Base-by-base conservation (phyloP, 2,797 vertebrate species). In the Argentina silus region DNA sequence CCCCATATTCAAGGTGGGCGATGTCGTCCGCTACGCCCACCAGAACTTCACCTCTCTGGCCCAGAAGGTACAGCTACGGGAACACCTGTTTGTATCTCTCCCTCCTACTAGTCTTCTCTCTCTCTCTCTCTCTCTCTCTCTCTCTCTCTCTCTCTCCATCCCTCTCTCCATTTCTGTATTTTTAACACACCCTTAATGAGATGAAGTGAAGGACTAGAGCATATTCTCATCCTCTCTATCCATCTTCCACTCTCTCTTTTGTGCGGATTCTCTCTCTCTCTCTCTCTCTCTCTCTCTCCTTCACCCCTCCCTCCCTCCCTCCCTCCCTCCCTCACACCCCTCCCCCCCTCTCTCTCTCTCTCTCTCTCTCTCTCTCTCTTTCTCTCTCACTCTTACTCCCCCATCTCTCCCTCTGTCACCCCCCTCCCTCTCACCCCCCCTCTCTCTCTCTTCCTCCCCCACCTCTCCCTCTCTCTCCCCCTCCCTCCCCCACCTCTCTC, bases 1-100 rank as follows among this genome's bases (percentile, higher is more conserved):
- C 84, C 97, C 97, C 47, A 97, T 98, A 85, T 95, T 98, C 87
- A 93, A 89, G 70, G 95, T 98, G 62, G 96, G 96, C 2, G 96
- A 98, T 1, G 93, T 98, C 67, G 92, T 95, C 65, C 93, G 85
- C 44, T 93, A 96, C 1, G 96, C 96, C 0, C 89, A 94, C 23
- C 96, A 97, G 87, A 89, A 97, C 86, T 98, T 98, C 87, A 82
- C 88, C 59, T 83, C 73, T 0, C 86, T 98, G 78, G 97, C 96
- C 21, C 44, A 89, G 60, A 95, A 95, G 82, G 97, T 98, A 67
- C 9, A 3, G 5, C 7, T 2, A 0, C 1, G 14, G n/a, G n/a
- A n/a, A n/a, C n/a, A n/a, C n/a, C n/a, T n/a, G n/a, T n/a, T n/a
- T n/a, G n/a, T n/a, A 44, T 71, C 23, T 17, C 10, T 65, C 10